A percentile compares a stretch with the other conserved stretches of the same genome.
Evolutionary conservation across 2,888 invertebrate species (phyloP).

Genomic region (Pollenia griseotomentosa): DNA sequence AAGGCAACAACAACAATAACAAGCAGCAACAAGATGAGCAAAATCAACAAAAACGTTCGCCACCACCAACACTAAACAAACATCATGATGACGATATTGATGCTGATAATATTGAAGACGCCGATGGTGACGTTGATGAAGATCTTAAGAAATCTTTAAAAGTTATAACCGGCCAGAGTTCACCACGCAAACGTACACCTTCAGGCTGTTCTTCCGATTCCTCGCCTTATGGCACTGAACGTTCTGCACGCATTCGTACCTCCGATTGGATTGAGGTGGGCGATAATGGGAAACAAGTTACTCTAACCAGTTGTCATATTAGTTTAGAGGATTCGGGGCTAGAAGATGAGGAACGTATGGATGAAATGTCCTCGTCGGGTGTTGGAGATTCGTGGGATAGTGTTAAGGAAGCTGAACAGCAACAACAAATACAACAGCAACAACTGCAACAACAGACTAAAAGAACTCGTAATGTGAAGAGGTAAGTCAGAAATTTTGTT

Average conservation of each 20-base stretch:
- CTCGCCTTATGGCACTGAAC: slow-evolving; percentile 83
- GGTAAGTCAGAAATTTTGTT: slow-evolving; percentile 77
- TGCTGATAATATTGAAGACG: slow-evolving; percentile 81
- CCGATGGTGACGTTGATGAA: slow-evolving; percentile 77
- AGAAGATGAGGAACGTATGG: slow-evolving; percentile 84
- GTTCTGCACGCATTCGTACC: slow-evolving; percentile 83
- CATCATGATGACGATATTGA: slow-evolving; percentile 81
- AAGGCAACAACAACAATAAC: slow-evolving; percentile 22
- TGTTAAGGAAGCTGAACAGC: slow-evolving; percentile 83
- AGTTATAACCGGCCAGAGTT: slow-evolving; percentile 71
- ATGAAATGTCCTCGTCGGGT: slow-evolving; percentile 84
- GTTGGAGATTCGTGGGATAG: slow-evolving; percentile 85
- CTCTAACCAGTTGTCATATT: slow-evolving; percentile 86
- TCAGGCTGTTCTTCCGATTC: slow-evolving; percentile 84
- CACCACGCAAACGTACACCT: slow-evolving; percentile 81
- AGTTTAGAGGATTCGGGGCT: slow-evolving; percentile 85
- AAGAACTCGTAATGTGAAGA: slow-evolving; percentile 80
- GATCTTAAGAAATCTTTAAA: slow-evolving; percentile 78
- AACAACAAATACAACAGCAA: slow-evolving; percentile 73
- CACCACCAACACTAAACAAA: slow-evolving; percentile 68
- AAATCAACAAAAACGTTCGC: slow-evolving; percentile 21
- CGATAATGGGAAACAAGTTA: slow-evolving; percentile 86
- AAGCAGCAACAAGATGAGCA: slow-evolving; percentile 35
- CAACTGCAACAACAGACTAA: slow-evolving; percentile 74
- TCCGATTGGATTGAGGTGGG: slow-evolving; percentile 86